Conservation (phyloP, 30 jellyfish, hydroid and myxozoan species). For the Aurelia sp. region DNA sequence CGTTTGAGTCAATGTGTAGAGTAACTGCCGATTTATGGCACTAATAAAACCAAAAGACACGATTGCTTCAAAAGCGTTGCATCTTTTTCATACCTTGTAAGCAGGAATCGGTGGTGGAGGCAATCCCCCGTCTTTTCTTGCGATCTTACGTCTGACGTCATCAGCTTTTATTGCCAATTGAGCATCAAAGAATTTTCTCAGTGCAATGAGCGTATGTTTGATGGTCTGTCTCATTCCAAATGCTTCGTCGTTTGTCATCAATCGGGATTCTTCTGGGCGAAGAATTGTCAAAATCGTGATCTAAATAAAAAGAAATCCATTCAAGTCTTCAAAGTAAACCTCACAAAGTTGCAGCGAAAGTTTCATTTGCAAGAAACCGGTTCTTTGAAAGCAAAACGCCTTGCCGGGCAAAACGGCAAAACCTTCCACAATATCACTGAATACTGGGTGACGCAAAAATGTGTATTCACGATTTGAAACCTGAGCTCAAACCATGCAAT, state of each 20-base stretch:
- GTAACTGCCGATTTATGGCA: too few relatives aligned
- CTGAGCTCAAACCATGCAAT: too few relatives aligned
- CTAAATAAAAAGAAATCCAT: conserved; percentile 4
- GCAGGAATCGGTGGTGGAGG: conserved; percentile 88
- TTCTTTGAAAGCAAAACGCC: too few relatives aligned
- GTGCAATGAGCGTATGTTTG: conserved; percentile 76
- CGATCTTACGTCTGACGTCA: conserved; percentile 52
- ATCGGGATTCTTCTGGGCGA: conserved; percentile 82
- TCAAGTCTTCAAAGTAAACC: background rate
- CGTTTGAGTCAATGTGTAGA: too few relatives aligned
- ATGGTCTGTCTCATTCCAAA: conserved; percentile 76
- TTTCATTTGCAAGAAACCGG: too few relatives aligned
- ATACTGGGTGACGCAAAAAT: too few relatives aligned
- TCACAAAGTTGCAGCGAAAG: background rate
- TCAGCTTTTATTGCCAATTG: conserved; percentile 85
- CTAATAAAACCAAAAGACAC: background rate
- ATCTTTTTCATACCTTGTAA: conserved; percentile 45
- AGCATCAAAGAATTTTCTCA: conserved; percentile 67
- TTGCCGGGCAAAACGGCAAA: too few relatives aligned
- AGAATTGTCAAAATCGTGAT: conserved; percentile 74
- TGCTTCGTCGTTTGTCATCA: conserved; percentile 85
- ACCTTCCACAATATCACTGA: too few relatives aligned
- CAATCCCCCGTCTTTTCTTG: conserved; percentile 52
- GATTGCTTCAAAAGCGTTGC: background rate
- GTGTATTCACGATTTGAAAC: too few relatives aligned